Evolutionary conservation across 1,140 invertebrate species (phyloP).

Genomic region (Drosophila triauraria): DNA sequence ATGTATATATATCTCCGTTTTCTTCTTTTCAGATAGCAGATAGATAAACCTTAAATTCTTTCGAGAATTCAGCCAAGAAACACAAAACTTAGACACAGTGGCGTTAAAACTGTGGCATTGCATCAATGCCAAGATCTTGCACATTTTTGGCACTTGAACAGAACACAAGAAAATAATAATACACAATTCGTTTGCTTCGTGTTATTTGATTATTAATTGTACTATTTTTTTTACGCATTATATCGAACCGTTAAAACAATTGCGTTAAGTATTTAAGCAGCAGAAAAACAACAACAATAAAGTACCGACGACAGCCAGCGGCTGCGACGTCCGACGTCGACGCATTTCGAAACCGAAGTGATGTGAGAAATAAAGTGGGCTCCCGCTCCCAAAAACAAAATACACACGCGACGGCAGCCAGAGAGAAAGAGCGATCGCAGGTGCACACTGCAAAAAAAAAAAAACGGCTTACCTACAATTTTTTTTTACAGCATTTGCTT

Average conservation of each 20-base stretch:
- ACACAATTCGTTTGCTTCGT: background rate
- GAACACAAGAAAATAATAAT: conserved; percentile 34
- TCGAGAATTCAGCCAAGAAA: background rate
- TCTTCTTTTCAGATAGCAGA: conserved; percentile 11
- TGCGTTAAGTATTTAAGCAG: conserved; percentile 16
- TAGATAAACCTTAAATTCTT: conserved; percentile 40
- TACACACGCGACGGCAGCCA: conserved; percentile 1
- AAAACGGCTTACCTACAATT: too few species aligned
- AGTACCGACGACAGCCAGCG: conserved; percentile 37
- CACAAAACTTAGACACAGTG: background rate
- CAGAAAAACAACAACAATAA: conserved; percentile 2
- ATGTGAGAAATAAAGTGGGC: conserved; percentile 15
- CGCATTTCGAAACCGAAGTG: conserved; percentile 33
- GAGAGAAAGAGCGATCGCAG: conserved; percentile 26
- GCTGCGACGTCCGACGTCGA: conserved; percentile 39
- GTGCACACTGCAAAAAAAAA: conserved; percentile 7
- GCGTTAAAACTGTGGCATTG: conserved; percentile 33
- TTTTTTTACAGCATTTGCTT: too few species aligned
- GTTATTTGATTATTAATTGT: background rate
- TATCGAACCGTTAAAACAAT: conserved; percentile 31
- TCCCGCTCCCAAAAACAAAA: conserved; percentile 32
- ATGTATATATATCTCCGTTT: background rate
- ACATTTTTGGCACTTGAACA: conserved; percentile 31
- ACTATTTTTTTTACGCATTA: background rate
- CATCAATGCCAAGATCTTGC: conserved; percentile 19